These are phyloP conservation scores for Ceramica pisi DNA, from an alignment of 2,888 invertebrate genomes.

Conservation along the genomic window DNA sequence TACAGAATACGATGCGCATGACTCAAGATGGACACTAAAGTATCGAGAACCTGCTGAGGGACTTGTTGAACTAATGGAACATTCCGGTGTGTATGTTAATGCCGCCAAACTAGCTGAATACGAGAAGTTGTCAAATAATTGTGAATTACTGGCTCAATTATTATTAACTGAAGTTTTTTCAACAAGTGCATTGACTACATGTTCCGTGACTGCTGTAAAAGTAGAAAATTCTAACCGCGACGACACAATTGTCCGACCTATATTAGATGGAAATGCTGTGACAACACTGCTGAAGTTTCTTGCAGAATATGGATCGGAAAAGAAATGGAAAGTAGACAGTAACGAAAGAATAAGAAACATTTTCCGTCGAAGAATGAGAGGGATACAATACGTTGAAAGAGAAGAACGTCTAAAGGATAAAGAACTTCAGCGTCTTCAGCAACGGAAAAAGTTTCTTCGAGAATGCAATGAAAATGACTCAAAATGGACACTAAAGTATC, in stretches of 20 bases:
- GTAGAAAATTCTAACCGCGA: too few species aligned
- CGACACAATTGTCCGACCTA: too few species aligned
- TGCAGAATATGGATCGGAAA: neutral
- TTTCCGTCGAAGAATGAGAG: too few species aligned
- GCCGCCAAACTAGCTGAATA: too few species aligned
- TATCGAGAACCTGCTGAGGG: too few species aligned
- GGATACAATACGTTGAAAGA: neutral
- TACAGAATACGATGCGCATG: constrained; percentile 11
- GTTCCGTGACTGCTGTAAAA: neutral
- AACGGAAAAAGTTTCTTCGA: neutral
- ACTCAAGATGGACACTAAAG: constrained; percentile 26
- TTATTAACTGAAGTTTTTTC: constrained; percentile 13
- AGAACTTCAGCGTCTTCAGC: too few species aligned
- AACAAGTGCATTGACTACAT: constrained; percentile 8
- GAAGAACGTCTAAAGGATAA: neutral
- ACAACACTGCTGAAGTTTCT: neutral
- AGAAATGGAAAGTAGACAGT: neutral
- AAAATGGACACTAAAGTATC: constrained; percentile 31
- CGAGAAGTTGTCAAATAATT: neutral
- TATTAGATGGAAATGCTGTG: constrained; percentile 9
- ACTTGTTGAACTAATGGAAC: too few species aligned
- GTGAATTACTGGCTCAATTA: neutral
- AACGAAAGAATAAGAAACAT: too few species aligned
- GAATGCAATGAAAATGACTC: constrained; percentile 25
- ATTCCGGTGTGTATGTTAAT: too few species aligned